Base-by-base conservation (phyloP, 2,113 vertebrate species). In the Nesoenas mayeri region DNA sequence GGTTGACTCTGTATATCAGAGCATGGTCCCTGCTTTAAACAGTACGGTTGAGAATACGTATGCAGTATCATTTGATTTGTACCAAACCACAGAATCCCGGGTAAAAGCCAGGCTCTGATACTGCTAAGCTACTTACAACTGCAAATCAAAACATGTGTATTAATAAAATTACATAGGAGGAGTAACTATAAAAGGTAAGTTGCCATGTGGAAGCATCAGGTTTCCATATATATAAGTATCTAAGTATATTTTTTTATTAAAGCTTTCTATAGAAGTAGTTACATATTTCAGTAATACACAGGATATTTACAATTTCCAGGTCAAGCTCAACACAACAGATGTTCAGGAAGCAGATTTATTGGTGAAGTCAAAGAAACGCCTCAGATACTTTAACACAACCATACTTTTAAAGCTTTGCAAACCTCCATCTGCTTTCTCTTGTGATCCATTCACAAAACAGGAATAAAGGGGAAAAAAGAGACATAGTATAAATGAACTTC, bases 261-360 rank as follows among this genome's bases (percentile, higher is more conserved):
- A 93, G 65, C 9, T 78, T 94, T 80, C 90, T 81, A 92, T 71
- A 93, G 83, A 89, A 90, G 58, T 51, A 95, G 83, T 79, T 95
- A 94, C 93, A 91, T 96, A 92, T 91, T 95, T 94, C 67, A 91
- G 65, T 95, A 95, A 96, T 94, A 93, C 88, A 96, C 96, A 94
- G 95, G 91, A 95, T 96, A 96, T 95, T 96, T 94, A 95, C 78
- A 95, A 94, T 92, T 97, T 96, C 96, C 96, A 97, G 88, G 86
- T 95, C 93, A 94, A 95, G 64, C 58, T 86, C 90, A 87, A 93
- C 78, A 89, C 51, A 95, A 67, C 96, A 95, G 92, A 97, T 94
- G 93, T 95, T 94, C 96, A 97, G 96, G 95, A 97, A 97, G 71
- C 51, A 83, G 67, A 92, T 84, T 86, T 92, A 95, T 83, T 96